Conservation (phyloP, 2,797 vertebrate genomes). For the Rhinogobio ventralis region DNA sequence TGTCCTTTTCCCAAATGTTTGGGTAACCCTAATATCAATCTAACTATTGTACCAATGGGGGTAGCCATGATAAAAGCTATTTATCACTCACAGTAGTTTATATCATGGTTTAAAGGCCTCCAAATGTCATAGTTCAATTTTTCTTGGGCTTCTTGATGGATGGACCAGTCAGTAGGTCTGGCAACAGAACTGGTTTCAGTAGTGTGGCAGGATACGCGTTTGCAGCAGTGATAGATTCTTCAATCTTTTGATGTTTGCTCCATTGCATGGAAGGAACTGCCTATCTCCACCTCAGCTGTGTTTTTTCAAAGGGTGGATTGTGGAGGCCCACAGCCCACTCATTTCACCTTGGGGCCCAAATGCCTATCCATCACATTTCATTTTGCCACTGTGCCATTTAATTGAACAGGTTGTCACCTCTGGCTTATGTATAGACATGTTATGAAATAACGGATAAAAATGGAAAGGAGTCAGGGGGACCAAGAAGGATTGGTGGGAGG, state of each 20-base stretch:
- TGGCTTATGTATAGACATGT: slow-evolving; percentile 72
- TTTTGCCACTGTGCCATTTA: slow-evolving; percentile 67
- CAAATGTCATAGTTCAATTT: slow-evolving; percentile 81
- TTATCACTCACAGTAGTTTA: slow-evolving; percentile 74
- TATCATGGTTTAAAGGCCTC: slow-evolving; percentile 69
- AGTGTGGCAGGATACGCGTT: slow-evolving; percentile 57
- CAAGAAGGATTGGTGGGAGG: slow-evolving; percentile 32
- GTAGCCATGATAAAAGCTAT: slow-evolving; percentile 72
- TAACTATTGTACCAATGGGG: slow-evolving; percentile 72
- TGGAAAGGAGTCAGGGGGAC: slow-evolving; percentile 63
- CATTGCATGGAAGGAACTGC: slow-evolving; percentile 50
- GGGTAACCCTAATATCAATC: slow-evolving; percentile 62
- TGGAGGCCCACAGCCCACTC: slow-evolving; percentile 54
- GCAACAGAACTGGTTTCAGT: slow-evolving; percentile 67
- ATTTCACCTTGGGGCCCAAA: slow-evolving; percentile 63
- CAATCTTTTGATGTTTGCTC: slow-evolving; percentile 48
- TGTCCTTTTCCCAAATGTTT: slow-evolving; percentile 77
- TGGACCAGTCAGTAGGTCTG: slow-evolving; percentile 68
- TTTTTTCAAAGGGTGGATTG: slow-evolving; percentile 70
- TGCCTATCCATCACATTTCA: slow-evolving; percentile 67
- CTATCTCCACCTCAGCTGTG: slow-evolving; percentile 65
- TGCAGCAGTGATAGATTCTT: slow-evolving; percentile 60
- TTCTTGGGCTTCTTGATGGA: slow-evolving; percentile 71
- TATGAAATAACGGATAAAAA: slow-evolving; percentile 59
- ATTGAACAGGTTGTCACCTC: slow-evolving; percentile 71